phyloP scores from a whole-genome alignment of 23 tunicate species.

The Styela clava region DNA sequence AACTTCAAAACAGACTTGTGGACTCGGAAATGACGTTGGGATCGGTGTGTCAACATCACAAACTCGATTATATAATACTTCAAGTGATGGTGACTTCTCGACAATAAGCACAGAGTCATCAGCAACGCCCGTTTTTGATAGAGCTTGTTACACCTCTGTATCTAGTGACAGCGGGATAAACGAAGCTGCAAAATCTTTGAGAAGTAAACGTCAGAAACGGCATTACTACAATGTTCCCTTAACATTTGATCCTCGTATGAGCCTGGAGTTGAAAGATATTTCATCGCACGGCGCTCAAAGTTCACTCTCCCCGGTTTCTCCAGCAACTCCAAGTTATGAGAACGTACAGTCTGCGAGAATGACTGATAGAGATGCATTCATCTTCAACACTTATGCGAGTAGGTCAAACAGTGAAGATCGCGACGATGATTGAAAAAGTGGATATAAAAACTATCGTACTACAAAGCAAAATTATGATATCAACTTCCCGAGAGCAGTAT shows the following conservation, averaged over 20 bases:
- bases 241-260: not conserved
- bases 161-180: slow-evolving; percentile 15
- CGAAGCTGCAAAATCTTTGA: not conserved
- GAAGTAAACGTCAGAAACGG: not conserved
- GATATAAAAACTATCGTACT: no score
- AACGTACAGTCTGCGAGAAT: not conserved
- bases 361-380: not conserved
- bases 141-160: not conserved
- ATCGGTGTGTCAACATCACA: not conserved
- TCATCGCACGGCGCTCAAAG: not conserved
- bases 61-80: not conserved
- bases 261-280: not conserved
- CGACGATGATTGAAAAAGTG: not conserved
- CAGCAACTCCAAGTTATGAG: slow-evolving; percentile 17
- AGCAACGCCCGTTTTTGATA: not conserved
- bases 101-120: not conserved
- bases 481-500: no score
- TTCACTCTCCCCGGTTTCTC: slow-evolving; percentile 10
- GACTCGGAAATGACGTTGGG: not conserved
- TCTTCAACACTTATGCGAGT: not conserved
- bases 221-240: not conserved
- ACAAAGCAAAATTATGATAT: no score
- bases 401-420: not conserved
- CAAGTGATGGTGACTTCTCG: slow-evolving; percentile 14
- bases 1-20: not conserved